Evolutionary conservation across 2,888 invertebrate genomes (phyloP).

Genomic region (Leptinotarsa rubiginosa): DNA sequence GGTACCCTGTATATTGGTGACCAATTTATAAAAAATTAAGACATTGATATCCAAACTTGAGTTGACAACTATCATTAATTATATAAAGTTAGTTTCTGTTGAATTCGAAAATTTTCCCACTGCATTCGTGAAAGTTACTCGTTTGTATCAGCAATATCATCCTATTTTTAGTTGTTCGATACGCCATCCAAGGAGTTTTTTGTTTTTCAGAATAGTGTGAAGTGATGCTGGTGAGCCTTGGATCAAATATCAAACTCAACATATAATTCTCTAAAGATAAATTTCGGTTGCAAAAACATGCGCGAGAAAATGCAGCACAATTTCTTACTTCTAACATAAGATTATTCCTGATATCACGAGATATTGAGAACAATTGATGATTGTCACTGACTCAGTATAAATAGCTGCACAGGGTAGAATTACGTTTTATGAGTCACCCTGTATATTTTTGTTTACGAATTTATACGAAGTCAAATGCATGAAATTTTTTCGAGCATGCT

Average conservation of each 20-base stretch:
- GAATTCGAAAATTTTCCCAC: not conserved
- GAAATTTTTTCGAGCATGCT: slow-evolving; percentile 59
- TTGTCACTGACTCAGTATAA: slow-evolving; percentile 65
- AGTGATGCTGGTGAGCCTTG: not conserved
- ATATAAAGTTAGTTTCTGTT: not conserved
- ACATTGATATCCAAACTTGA: too few species aligned
- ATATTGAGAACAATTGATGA: slow-evolving; percentile 58
- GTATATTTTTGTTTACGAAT: slow-evolving; percentile 44
- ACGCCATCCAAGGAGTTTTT: not conserved
- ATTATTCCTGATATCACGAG: slow-evolving; percentile 53
- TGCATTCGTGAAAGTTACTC: slow-evolving; percentile 31
- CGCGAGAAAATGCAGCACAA: slow-evolving; percentile 40
- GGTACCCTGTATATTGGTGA: too few species aligned
- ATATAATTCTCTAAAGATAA: not conserved
- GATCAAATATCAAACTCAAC: not conserved
- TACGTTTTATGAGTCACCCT: slow-evolving; percentile 23
- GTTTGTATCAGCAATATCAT: slow-evolving; percentile 54
- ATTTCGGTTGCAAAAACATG: slow-evolving; percentile 26
- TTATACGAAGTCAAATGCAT: slow-evolving; percentile 62
- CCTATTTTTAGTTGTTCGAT: not conserved
- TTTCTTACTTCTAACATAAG: slow-evolving; percentile 64
- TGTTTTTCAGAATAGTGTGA: not conserved
- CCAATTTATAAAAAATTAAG: too few species aligned
- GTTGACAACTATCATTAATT: too few species aligned
- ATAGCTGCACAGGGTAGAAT: slow-evolving; percentile 37